Conservation (phyloP, 2,797 vertebrate species). For the Notamacropus eugenii region DNA sequence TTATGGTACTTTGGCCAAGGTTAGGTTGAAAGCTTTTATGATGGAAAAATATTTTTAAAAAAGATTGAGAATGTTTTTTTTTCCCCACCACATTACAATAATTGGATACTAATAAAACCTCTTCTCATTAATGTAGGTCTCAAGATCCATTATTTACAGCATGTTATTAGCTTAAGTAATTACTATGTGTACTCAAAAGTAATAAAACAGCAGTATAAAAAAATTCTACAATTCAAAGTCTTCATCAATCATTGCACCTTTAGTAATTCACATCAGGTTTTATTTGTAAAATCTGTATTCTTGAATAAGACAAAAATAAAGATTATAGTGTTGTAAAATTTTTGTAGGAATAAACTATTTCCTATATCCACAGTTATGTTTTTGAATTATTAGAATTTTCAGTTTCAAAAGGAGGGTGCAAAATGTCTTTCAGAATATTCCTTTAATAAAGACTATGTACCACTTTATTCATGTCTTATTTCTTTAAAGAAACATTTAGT, state of each 20-base stretch:
- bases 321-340: neutral
- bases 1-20: neutral
- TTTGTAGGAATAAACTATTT: neutral
- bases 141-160: neutral
- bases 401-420: constrained; percentile 47
- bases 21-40: neutral
- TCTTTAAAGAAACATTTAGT: constrained; percentile 83
- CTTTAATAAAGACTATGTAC: constrained; percentile 50
- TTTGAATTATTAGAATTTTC: constrained; percentile 49
- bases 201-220: neutral
- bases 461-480: constrained; percentile 60
- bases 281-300: neutral
- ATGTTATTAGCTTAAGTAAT: neutral
- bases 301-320: neutral
- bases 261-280: neutral
- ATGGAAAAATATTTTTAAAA: neutral
- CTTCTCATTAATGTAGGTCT: neutral
- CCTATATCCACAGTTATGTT: constrained; percentile 27
- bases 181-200: neutral
- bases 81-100: neutral
- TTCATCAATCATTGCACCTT: neutral
- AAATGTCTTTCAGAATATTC: constrained; percentile 50
- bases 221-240: neutral
- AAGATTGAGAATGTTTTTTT: neutral
- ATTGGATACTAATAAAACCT: neutral